Conservation (phyloP, 2,113 vertebrate species). For the Malurus melanocephalus region DNA sequence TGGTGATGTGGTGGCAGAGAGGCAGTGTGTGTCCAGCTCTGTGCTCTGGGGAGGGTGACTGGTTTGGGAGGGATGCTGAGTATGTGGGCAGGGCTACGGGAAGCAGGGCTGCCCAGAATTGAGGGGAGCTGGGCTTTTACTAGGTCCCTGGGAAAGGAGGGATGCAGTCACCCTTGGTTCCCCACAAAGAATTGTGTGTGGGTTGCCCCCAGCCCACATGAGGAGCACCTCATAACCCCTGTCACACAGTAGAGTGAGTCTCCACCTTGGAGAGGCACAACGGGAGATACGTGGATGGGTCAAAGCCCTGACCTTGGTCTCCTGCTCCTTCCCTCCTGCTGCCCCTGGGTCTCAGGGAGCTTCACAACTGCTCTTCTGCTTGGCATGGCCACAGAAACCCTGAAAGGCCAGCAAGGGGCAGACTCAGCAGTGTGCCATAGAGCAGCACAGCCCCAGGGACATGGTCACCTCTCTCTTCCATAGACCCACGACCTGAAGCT, state of each 20-base stretch:
- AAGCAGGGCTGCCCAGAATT: not conserved
- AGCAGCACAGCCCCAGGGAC: not conserved
- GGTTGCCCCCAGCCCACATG: not conserved
- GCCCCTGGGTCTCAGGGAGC: not conserved
- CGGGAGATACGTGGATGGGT: not conserved
- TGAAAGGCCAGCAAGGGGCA: not conserved
- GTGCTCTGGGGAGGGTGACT: not conserved
- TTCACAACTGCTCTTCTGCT: not conserved
- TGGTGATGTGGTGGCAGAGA: not conserved
- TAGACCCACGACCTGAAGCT: not conserved
- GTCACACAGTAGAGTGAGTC: not conserved
- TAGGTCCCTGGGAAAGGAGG: not conserved
- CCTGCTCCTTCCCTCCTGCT: not conserved
- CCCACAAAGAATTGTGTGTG: accelerated
- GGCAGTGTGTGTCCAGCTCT: accelerated
- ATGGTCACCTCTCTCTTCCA: not conserved
- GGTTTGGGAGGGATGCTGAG: not conserved
- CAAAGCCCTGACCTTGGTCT: not conserved
- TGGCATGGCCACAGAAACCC: accelerated
- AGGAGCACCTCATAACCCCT: not conserved
- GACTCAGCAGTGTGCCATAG: not conserved
- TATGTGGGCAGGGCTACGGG: accelerated
- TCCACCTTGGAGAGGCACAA: not conserved
- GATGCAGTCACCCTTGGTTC: not conserved
- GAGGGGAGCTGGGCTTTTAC: not conserved